Evolutionary conservation across 2,797 vertebrate species (phyloP), one percentile per base, ranked within the genome.

Genomic region (Aplochiton taeniatus): DNA sequence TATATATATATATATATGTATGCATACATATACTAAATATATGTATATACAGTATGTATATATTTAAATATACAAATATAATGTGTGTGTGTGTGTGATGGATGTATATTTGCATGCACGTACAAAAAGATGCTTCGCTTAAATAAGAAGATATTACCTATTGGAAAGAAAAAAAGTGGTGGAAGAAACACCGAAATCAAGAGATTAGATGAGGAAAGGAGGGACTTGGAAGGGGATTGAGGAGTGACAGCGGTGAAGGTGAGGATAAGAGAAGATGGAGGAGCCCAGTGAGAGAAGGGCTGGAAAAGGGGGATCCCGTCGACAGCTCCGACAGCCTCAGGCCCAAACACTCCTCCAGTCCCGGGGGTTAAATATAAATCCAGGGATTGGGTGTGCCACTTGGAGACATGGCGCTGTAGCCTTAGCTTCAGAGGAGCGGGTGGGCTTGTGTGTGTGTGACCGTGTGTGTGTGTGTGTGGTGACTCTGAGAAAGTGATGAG

Each of bases 281-380:
- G 42, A 44, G 13, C 16, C 41, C 43, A 31, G 56, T 17, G 16
- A 73, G 67, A 55, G 16, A 0, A 65, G 45, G 46, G 72, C 64
- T 11, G 17, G 14, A 14, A 43, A 50, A 67, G 78, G 68, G 50
- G 65, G 66, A 61, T 55, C 48, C 72, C 20, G 70, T 71, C 83
- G 86, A 89, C 83, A 86, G 65, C 69, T 76, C 61, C 77, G 83
- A 84, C 85, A 83, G 69, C 67, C 31, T 63, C 79, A 59, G 76
- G 42, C 62, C 61, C 17, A 56, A 74, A 53, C 55, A 9, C 61
- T 71, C 76, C 68, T 77, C 59, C 74, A 63, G 66, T 58, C 49
- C 19, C n/a, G 61, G 4, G 46, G 61, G 80, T 66, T 81, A 86
- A 76, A 85, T 90, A 83, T 85, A 85, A 87, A 85, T 68, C 58